These are phyloP conservation scores for Spinibarbus caldwelli DNA, from an alignment of 2,797 vertebrate genomes.

Conservation along the genomic window DNA sequence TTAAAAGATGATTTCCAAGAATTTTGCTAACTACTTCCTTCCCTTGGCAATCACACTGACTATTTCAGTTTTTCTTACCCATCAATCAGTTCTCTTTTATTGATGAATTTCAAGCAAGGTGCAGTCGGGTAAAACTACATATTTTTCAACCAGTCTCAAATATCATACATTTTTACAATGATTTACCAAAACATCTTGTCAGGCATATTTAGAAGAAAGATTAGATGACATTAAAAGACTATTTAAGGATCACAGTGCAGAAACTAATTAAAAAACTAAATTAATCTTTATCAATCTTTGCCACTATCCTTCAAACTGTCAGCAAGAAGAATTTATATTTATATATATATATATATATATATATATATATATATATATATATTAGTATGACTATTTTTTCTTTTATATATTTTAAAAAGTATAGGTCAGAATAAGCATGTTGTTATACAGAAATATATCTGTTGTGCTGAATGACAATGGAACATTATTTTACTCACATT, in stretches of 20 bases:
- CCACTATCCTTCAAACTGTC: background rate
- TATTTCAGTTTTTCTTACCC: conserved; percentile 10
- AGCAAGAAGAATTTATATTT: no score
- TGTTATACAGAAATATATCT: background rate
- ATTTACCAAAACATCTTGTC: background rate
- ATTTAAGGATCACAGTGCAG: background rate
- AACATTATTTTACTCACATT: background rate
- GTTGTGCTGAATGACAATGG: background rate
- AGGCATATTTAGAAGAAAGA: background rate
- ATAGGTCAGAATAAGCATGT: background rate
- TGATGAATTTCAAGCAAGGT: conserved; percentile 5
- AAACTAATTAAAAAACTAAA: background rate
- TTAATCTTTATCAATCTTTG: background rate
- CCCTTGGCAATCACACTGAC: conserved; percentile 8
- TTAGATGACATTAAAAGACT: background rate
- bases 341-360: no score
- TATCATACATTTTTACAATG: background rate
- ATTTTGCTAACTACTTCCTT: conserved; percentile 37
- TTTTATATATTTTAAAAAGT: no score
- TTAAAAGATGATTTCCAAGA: conserved; percentile 26
- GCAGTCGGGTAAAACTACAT: background rate
- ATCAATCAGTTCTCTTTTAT: conserved; percentile 5
- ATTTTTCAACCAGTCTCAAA: background rate
- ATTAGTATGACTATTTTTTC: no score
- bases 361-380: no score